Evolutionary conservation across 2,888 invertebrate species (phyloP).

Genomic region (Crepidodera aurea): DNA sequence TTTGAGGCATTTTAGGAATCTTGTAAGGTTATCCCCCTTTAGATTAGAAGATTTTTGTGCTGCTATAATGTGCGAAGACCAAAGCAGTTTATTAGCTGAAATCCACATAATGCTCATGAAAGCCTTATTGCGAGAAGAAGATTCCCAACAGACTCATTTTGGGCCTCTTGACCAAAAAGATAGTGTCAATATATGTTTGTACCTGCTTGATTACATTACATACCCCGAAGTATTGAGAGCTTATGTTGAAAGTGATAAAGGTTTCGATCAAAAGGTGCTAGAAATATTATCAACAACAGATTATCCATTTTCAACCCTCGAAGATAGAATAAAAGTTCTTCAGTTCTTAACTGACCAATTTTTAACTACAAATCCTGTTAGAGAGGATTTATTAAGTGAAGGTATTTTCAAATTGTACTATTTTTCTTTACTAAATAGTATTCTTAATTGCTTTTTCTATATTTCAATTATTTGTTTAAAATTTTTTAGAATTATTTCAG

Average conservation of each 20-base stretch:
- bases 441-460: conserved; percentile 12
- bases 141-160: conserved; percentile 93
- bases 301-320: conserved; percentile 87
- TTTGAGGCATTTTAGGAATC: conserved; percentile 87
- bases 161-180: conserved; percentile 97
- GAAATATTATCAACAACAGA: conserved; percentile 76
- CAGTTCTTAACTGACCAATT: conserved; percentile 95
- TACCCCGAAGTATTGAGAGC: conserved; percentile 93
- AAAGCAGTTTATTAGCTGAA: conserved; percentile 90
- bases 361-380: conserved; percentile 88
- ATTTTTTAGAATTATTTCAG: conserved; percentile 15
- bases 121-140: conserved; percentile 90
- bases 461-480: neutral
- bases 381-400: conserved; percentile 94
- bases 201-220: conserved; percentile 92
- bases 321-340: conserved; percentile 81
- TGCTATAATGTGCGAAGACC: conserved; percentile 89
- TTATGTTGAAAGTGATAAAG: conserved; percentile 90
- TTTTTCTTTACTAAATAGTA: neutral
- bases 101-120: conserved; percentile 93
- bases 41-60: conserved; percentile 98
- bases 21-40: conserved; percentile 92
- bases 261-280: conserved; percentile 77
- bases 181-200: conserved; percentile 92
- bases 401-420: conserved; percentile 66